phyloP scores from a whole-genome alignment of 2,888 invertebrate species.

The Oligia strigilis region DNA sequence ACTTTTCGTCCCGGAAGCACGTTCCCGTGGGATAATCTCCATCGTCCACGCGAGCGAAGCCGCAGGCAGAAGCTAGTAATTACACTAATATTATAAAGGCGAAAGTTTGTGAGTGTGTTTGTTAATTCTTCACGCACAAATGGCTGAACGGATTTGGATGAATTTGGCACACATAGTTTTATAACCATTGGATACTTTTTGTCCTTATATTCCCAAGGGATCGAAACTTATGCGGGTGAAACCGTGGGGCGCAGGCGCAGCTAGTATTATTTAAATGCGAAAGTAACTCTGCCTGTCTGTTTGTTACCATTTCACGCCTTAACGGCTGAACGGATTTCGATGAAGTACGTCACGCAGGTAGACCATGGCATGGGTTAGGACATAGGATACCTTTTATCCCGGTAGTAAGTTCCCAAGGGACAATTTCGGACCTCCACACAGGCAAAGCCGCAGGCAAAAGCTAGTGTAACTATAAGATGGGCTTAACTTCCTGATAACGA shows the following conservation, averaged over 20 bases:
- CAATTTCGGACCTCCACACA: background rate
- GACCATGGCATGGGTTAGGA: background rate
- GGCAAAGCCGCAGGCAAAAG: background rate
- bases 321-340: background rate
- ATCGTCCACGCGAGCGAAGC: too few species aligned
- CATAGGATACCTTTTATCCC: background rate
- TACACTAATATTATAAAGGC: too few species aligned
- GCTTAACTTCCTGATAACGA: slow-evolving; percentile 28
- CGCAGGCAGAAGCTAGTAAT: too few species aligned
- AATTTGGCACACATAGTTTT: too few species aligned
- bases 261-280: background rate
- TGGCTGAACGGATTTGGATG: too few species aligned
- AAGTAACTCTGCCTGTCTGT: background rate
- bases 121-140: too few species aligned
- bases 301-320: background rate
- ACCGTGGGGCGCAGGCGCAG: too few species aligned
- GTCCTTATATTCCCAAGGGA: too few species aligned
- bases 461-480: background rate
- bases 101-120: too few species aligned
- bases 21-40: too few species aligned
- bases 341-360: background rate
- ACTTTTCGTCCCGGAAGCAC: background rate
- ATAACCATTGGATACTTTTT: too few species aligned
- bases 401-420: background rate
- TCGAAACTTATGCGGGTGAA: too few species aligned